Conservation (phyloP, 1,140 invertebrate species). For the Lordiphosa stackelbergi region DNA sequence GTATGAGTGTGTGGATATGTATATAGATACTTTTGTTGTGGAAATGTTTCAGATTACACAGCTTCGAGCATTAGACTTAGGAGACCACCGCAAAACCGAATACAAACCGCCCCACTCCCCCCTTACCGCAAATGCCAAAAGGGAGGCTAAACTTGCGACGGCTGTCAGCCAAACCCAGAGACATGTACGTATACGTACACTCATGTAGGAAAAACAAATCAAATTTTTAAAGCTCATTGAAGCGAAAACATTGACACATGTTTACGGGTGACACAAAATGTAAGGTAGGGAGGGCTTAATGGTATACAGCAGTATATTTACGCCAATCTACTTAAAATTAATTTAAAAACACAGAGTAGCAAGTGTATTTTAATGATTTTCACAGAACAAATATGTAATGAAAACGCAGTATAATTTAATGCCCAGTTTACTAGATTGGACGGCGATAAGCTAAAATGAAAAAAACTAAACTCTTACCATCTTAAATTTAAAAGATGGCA, state of each 20-base stretch:
- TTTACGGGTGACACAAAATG: constrained; percentile 22
- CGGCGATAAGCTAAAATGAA: no score
- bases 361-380: no score
- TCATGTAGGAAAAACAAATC: constrained; percentile 56
- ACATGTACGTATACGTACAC: constrained; percentile 5
- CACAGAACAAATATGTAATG: no score
- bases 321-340: no score
- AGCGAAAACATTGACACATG: constrained; percentile 71
- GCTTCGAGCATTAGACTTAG: constrained; percentile 15
- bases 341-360: no score
- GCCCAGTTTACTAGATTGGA: no score
- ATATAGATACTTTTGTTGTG: constrained; percentile 24
- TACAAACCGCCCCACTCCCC: no score
- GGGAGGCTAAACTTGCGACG: constrained; percentile 36
- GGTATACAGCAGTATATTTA: no score
- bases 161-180: constrained; percentile 18
- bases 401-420: no score
- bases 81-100: no score
- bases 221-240: constrained; percentile 74
- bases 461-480: no score
- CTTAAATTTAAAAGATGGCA: no score
- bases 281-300: constrained; percentile 23
- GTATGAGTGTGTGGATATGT: constrained; percentile 17
- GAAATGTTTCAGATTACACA: constrained; percentile 35
- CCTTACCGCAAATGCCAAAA: neutral